Conservation (phyloP, 2,888 invertebrate species). For the Limnephilus lunatus region DNA sequence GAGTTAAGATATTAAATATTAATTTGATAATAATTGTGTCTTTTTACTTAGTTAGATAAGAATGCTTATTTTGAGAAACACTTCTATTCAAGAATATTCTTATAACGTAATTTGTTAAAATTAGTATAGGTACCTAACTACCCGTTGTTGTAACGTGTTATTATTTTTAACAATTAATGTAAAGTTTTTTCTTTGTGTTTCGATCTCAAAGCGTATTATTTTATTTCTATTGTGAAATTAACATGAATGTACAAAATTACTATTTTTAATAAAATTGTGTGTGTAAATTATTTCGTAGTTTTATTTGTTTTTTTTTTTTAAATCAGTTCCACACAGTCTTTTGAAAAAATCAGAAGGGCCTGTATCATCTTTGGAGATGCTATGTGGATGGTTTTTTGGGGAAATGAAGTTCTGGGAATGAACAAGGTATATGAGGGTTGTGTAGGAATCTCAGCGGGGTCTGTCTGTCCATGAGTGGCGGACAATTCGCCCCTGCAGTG, state of each 20-base stretch:
- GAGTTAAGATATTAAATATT: neutral
- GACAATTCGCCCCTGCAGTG: too few species aligned
- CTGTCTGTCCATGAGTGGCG: too few species aligned
- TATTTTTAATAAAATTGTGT: neutral
- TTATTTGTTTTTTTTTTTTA: neutral
- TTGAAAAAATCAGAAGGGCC: too few species aligned
- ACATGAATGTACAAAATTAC: neutral
- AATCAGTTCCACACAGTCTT: too few species aligned
- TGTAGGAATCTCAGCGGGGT: too few species aligned
- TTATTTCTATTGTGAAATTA: neutral
- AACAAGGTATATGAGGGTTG: too few species aligned
- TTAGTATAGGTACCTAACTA: too few species aligned
- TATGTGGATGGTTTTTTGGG: too few species aligned
- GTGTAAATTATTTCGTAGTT: neutral
- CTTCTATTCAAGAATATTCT: neutral
- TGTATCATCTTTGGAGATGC: too few species aligned
- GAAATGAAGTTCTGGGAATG: too few species aligned
- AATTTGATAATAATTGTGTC: neutral
- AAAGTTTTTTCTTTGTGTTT: neutral
- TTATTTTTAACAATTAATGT: neutral
- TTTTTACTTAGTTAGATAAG: neutral
- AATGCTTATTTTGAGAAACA: neutral
- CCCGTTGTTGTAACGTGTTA: neutral
- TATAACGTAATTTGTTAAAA: too few species aligned
- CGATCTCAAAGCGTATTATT: neutral